These are phyloP conservation scores for Lutjanus erythropterus DNA, from an alignment of 2,113 vertebrate species.

Conservation along the genomic window DNA sequence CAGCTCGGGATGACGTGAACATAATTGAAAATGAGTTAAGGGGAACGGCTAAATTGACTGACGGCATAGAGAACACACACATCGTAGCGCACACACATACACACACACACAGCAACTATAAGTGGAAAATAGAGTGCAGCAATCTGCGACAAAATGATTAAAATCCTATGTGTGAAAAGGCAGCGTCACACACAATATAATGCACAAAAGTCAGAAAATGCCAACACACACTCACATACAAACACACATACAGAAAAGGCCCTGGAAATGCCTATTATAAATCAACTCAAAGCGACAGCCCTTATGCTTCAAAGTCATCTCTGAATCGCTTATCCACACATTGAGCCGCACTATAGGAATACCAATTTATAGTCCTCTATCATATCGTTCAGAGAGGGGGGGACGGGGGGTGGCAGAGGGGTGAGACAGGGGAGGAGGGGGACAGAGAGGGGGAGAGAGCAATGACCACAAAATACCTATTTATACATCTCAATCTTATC, in stretches of 20 bases:
- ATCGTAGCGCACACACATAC: constrained; percentile 11
- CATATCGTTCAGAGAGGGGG: constrained; percentile 40
- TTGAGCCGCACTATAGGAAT: constrained; percentile 62
- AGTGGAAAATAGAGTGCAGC: constrained; percentile 50
- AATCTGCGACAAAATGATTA: constrained; percentile 55
- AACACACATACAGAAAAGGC: background rate
- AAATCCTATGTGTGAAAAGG: constrained; percentile 42
- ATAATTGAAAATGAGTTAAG: constrained; percentile 53
- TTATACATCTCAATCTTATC: constrained; percentile 47
- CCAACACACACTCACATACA: background rate
- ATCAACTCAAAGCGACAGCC: constrained; percentile 66
- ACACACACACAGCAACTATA: background rate
- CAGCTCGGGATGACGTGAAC: constrained; percentile 30
- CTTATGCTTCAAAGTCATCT: constrained; percentile 81
- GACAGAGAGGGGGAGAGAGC: constrained; percentile 8
- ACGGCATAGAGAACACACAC: constrained; percentile 16
- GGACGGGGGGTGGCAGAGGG: background rate
- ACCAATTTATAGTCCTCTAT: constrained; percentile 67
- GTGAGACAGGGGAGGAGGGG: background rate
- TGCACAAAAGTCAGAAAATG: constrained; percentile 2
- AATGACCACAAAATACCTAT: constrained; percentile 39
- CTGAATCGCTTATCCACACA: constrained; percentile 75
- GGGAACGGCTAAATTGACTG: constrained; percentile 27
- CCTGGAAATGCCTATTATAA: constrained; percentile 56
- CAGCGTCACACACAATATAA: background rate